These are phyloP conservation scores for Myripristis jacobus DNA, from an alignment of 2,797 vertebrate genomes.

Conservation along the genomic window DNA sequence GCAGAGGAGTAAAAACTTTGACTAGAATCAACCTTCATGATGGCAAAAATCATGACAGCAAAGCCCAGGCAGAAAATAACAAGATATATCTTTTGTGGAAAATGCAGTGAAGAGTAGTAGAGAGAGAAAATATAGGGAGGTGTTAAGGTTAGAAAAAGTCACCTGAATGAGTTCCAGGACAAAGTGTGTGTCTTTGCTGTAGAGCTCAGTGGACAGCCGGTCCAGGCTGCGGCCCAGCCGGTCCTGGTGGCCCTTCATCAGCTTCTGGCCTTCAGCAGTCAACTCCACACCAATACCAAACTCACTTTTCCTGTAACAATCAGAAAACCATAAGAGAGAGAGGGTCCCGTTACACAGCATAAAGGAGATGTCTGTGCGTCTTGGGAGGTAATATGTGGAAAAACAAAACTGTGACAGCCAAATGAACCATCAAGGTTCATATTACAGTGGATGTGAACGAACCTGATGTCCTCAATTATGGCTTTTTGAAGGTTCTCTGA, in stretches of 20 bases:
- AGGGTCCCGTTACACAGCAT: not conserved
- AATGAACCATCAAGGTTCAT: not conserved
- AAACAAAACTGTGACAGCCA: not conserved
- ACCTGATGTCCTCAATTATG: conserved; percentile 86
- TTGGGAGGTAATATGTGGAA: not conserved
- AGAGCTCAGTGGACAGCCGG: conserved; percentile 86
- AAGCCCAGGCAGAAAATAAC: no score
- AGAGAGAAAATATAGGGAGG: not conserved
- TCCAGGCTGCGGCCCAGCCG: conserved; percentile 85
- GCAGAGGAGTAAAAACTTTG: no score
- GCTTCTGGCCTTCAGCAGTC: conserved; percentile 76
- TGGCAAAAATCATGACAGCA: no score
- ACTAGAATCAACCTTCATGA: no score
- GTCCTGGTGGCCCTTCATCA: conserved; percentile 84
- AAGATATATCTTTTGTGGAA: no score
- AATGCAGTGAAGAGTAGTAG: not conserved
- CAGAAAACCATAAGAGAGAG: not conserved
- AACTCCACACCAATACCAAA: conserved; percentile 86
- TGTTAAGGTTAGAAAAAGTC: not conserved
- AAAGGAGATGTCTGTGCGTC: not conserved
- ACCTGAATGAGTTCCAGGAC: conserved; percentile 89
- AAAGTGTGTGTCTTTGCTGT: conserved; percentile 90
- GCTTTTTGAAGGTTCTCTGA: conserved; percentile 54
- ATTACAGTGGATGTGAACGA: not conserved
- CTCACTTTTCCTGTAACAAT: conserved; percentile 78